Conservation (phyloP, 2,113 vertebrate genomes). For the Gobius niger region DNA sequence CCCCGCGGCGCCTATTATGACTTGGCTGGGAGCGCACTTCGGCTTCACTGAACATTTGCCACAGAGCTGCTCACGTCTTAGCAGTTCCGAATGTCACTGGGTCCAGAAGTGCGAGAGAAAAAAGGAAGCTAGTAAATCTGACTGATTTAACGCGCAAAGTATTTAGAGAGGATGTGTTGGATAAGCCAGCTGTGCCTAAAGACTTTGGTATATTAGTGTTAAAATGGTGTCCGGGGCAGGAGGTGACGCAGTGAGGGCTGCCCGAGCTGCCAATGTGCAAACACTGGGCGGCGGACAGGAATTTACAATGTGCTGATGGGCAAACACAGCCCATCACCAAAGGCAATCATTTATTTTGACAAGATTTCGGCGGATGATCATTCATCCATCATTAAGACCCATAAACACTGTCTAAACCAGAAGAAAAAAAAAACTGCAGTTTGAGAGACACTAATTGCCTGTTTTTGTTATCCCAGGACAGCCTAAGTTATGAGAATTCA, state of each 20-base stretch:
- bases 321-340: slow-evolving; percentile 28
- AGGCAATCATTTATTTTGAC: not conserved
- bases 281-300: slow-evolving; percentile 21
- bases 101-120: slow-evolving; percentile 7
- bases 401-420: no score
- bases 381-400: not conserved
- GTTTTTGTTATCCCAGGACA: not conserved
- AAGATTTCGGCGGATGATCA: no score
- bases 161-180: slow-evolving; percentile 51
- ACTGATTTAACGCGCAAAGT: slow-evolving; percentile 33
- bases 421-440: no score
- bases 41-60: slow-evolving; percentile 16
- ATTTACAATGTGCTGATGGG: slow-evolving; percentile 32
- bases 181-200: slow-evolving; percentile 50
- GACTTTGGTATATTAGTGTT: slow-evolving; percentile 20
- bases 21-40: slow-evolving; percentile 11
- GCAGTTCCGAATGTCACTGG: slow-evolving; percentile 16
- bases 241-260: slow-evolving; percentile 49
- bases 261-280: slow-evolving; percentile 41
- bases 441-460: no score
- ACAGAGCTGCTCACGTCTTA: not conserved
- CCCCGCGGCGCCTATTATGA: slow-evolving; percentile 26
- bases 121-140: slow-evolving; percentile 7
- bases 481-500: not conserved
- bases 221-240: slow-evolving; percentile 19